These are phyloP conservation scores for Planiliza haematocheilus DNA, from an alignment of 2,113 vertebrate species.

Conservation along the genomic window DNA sequence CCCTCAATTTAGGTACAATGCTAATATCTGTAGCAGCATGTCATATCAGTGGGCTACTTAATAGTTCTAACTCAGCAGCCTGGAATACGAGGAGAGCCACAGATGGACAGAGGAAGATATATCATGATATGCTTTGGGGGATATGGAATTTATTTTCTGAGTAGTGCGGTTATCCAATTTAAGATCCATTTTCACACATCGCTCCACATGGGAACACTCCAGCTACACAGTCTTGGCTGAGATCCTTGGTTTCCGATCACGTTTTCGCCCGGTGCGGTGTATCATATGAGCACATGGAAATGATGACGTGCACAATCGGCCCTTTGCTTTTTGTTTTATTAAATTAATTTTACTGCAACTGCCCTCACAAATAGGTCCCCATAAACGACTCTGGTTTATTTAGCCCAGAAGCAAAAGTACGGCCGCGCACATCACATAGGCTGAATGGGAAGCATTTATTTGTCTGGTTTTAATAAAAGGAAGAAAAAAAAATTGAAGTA, in stretches of 20 bases:
- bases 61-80: too few relatives aligned
- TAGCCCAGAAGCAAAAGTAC: neutral
- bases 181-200: neutral
- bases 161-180: neutral
- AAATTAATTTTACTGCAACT: slow-evolving; percentile 16
- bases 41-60: too few relatives aligned
- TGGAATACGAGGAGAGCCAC: neutral
- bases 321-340: slow-evolving; percentile 35
- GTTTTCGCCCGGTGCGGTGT: slow-evolving; percentile 4
- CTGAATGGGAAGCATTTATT: slow-evolving; percentile 35
- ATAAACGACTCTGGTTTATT: slow-evolving; percentile 28
- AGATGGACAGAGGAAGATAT: neutral
- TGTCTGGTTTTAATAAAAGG: neutral
- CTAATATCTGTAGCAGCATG: too few relatives aligned
- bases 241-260: slow-evolving; percentile 15
- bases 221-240: neutral
- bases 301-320: slow-evolving; percentile 2
- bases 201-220: neutral
- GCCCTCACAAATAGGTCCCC: neutral
- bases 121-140: neutral
- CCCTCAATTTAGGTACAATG: too few relatives aligned
- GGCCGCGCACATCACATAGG: neutral
- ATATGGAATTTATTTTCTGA: neutral
- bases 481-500: neutral
- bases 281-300: slow-evolving; percentile 46